Conservation (phyloP, 1,140 invertebrate species). For the Bathynomus jamesi region DNA sequence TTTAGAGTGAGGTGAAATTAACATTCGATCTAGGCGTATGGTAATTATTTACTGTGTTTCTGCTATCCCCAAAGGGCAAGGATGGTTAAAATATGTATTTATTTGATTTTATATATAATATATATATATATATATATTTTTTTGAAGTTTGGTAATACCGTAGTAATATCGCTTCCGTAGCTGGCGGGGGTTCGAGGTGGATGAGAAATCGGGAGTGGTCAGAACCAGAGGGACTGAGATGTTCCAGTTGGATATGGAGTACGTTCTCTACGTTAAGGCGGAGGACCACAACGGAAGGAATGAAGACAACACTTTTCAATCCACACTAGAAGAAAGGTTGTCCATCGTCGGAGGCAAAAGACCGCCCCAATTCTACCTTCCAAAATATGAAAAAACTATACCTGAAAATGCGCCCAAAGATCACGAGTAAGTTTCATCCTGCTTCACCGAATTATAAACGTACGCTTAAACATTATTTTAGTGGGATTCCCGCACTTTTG, state of each 20-base stretch:
- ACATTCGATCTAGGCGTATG: too few species aligned
- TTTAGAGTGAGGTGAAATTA: too few species aligned
- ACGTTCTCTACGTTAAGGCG: slow-evolving; percentile 89
- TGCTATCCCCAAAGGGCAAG: not conserved
- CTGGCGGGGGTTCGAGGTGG: slow-evolving; percentile 71
- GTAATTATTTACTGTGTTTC: not conserved
- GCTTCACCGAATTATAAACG: too few species aligned
- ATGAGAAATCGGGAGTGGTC: slow-evolving; percentile 87
- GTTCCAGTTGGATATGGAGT: slow-evolving; percentile 92
- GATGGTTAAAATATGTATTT: not conserved
- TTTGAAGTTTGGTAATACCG: too few species aligned
- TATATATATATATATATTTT: slow-evolving; percentile 1
- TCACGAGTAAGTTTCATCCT: slow-evolving; percentile 89
- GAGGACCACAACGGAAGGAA: slow-evolving; percentile 89
- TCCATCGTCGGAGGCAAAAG: slow-evolving; percentile 89
- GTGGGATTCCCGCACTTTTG: too few species aligned
- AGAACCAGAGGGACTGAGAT: slow-evolving; percentile 79
- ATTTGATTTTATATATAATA: not conserved
- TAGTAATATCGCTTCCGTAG: slow-evolving; percentile 44
- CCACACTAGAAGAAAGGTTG: slow-evolving; percentile 78
- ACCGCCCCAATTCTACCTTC: slow-evolving; percentile 88
- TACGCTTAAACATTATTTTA: too few species aligned
- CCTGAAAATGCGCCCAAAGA: slow-evolving; percentile 93
- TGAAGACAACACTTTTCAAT: slow-evolving; percentile 78
- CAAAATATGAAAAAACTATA: slow-evolving; percentile 85